A percentile compares a stretch with the other conserved stretches of the same genome.
These are phyloP conservation scores for Portevinia maculata DNA, from an alignment of 2,888 invertebrate genomes.

Conservation along the genomic window DNA sequence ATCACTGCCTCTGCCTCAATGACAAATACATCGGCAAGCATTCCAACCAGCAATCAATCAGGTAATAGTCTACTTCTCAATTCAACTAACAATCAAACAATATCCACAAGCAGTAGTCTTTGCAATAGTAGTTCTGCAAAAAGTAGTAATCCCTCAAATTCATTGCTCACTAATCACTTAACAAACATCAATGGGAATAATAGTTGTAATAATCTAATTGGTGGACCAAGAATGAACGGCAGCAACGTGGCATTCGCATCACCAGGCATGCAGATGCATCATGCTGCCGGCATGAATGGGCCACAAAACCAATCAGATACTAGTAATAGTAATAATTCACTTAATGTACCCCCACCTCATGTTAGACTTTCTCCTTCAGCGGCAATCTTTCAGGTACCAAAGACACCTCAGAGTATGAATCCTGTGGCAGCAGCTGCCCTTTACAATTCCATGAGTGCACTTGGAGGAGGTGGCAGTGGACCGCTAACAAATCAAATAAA, in stretches of 20 bases:
- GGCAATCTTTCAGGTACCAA: constrained; percentile 93
- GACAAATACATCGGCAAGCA: constrained; percentile 77
- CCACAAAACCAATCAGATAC: constrained; percentile 78
- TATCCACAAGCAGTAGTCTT: constrained; percentile 81
- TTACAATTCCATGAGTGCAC: constrained; percentile 86
- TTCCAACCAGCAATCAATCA: constrained; percentile 81
- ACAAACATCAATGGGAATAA: constrained; percentile 48
- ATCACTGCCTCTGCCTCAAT: constrained; percentile 75
- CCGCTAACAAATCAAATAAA: constrained; percentile 77
- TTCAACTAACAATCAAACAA: constrained; percentile 80
- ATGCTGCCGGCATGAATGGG: constrained; percentile 80
- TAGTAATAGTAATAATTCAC: constrained; percentile 83
- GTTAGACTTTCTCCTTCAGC: constrained; percentile 87
- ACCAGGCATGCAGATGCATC: constrained; percentile 84
- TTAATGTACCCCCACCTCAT: constrained; percentile 86
- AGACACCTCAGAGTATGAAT: constrained; percentile 87
- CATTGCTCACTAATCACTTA: constrained; percentile 54
- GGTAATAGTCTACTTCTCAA: constrained; percentile 82
- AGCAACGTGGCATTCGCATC: constrained; percentile 83
- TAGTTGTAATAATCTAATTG: constrained; percentile 77
- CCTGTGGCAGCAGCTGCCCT: constrained; percentile 85
- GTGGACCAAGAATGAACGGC: constrained; percentile 86
- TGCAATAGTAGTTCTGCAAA: constrained; percentile 76
- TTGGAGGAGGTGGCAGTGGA: constrained; percentile 80
- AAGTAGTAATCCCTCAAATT: constrained; percentile 70